Evolutionary conservation across 2,888 invertebrate genomes (phyloP).

Genomic region (Rugalucina vietnamica): DNA sequence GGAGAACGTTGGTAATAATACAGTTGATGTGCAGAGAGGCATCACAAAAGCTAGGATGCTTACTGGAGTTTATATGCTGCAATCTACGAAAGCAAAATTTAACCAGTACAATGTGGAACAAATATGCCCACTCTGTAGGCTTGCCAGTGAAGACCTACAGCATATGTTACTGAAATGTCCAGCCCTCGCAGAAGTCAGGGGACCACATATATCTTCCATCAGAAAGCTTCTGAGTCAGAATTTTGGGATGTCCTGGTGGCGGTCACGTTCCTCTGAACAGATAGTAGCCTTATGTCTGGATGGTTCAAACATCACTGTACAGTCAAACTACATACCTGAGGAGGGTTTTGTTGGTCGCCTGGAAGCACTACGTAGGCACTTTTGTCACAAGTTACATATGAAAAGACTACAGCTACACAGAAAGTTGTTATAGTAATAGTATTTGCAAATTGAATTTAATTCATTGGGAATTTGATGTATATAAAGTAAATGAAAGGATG

Average conservation of each 20-base stretch:
- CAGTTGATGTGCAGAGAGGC: neutral
- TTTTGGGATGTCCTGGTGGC: neutral
- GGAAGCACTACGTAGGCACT: neutral
- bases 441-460: no score
- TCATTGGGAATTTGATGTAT: no score
- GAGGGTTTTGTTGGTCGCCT: neutral
- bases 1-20: neutral
- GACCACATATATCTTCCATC: neutral
- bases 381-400: neutral
- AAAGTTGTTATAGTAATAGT: no score
- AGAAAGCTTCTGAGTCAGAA: neutral
- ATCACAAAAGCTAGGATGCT: constrained; percentile 24
- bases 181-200: neutral
- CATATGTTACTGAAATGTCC: neutral
- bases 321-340: neutral
- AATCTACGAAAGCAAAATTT: neutral
- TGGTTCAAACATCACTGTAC: neutral
- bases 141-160: neutral
- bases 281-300: neutral
- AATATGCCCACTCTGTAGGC: neutral
- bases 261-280: neutral
- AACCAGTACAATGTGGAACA: neutral
- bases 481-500: no score
- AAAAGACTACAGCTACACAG: neutral
- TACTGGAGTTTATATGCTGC: neutral